phyloP scores from a whole-genome alignment of 2,113 vertebrate genomes.

The Scartelaos histophorus region DNA sequence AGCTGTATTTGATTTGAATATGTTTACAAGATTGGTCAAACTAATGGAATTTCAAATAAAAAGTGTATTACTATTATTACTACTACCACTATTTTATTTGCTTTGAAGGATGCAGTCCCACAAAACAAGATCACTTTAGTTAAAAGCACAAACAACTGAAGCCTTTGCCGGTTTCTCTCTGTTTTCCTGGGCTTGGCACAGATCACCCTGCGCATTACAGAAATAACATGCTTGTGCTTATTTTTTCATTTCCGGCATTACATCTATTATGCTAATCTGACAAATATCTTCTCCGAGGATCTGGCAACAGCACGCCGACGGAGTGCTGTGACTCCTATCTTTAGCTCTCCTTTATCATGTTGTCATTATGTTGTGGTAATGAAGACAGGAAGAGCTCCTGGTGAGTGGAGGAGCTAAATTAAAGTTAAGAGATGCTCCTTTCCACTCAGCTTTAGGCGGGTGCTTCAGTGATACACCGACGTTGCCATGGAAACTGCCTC shows the following conservation, averaged over 20 bases:
- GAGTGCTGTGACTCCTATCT: not conserved
- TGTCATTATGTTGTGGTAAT: conserved; percentile 6
- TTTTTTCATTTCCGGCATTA: not conserved
- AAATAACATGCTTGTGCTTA: not conserved
- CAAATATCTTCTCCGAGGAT: not conserved
- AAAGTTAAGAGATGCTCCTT: conserved; percentile 1
- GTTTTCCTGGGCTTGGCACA: not conserved
- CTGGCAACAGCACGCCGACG: not conserved
- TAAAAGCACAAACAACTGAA: not conserved
- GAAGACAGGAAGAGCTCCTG: not conserved
- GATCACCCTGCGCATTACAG: not conserved
- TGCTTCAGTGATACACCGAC: not conserved
- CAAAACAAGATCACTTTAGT: too few species aligned
- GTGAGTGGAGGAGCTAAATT: not conserved
- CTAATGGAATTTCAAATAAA: too few species aligned
- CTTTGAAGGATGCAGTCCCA: too few species aligned
- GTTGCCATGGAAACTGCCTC: conserved; percentile 4
- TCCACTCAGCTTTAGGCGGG: conserved; percentile 1
- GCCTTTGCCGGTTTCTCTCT: not conserved
- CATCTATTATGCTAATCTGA: not conserved
- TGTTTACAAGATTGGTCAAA: too few species aligned
- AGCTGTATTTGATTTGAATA: too few species aligned
- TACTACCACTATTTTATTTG: too few species aligned
- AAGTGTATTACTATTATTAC: too few species aligned
- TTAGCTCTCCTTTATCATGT: conserved; percentile 1